Evolutionary conservation across 2,113 vertebrate species (phyloP).

Genomic region (Crotophaga sulcirostris): DNA sequence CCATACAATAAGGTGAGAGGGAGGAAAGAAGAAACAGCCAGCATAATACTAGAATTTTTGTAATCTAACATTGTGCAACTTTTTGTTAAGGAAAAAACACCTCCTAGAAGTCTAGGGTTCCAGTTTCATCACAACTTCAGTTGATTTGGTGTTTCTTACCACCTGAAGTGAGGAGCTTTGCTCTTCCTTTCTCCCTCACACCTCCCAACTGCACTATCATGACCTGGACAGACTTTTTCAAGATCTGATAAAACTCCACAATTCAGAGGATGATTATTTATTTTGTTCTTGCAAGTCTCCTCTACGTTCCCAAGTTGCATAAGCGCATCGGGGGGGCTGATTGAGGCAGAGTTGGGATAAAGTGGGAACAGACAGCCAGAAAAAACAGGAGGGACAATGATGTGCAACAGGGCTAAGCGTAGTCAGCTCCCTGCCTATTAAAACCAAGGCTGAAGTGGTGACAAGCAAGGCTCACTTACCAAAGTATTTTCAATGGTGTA

Average conservation of each 20-base stretch:
- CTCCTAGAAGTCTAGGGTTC: background rate
- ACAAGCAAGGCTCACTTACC: background rate
- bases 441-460: background rate
- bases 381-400: background rate
- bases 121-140: background rate
- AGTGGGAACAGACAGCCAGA: background rate
- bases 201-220: background rate
- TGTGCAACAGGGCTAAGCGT: background rate
- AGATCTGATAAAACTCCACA: background rate
- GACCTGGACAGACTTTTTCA: background rate
- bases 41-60: background rate
- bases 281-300: background rate
- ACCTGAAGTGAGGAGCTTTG: background rate
- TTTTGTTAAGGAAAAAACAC: background rate
- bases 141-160: background rate
- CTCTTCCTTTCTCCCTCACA: background rate
- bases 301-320: background rate
- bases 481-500: background rate
- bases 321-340: background rate
- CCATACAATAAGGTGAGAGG: background rate
- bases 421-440: background rate
- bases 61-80: background rate
- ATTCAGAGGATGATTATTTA: background rate
- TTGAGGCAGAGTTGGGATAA: background rate
- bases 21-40: background rate